Conservation (phyloP, 1,140 invertebrate genomes). For the Atta colombica region DNA sequence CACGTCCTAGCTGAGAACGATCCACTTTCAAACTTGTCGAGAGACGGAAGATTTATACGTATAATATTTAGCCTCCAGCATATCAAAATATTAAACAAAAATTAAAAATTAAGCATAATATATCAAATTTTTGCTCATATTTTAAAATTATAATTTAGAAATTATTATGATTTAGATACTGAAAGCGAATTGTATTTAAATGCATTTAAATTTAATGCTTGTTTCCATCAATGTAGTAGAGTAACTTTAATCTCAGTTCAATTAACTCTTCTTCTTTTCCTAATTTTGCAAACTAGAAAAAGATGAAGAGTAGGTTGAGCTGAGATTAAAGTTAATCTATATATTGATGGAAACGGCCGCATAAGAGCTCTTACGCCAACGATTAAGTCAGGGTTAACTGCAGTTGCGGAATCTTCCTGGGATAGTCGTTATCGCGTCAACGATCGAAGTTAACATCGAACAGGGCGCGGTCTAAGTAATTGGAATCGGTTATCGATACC, state of each 20-base stretch:
- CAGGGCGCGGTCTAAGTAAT: conserved; percentile 48
- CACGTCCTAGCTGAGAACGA: neutral
- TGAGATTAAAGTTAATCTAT: no score
- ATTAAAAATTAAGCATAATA: conserved; percentile 1
- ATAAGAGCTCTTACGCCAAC: neutral
- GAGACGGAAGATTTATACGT: neutral
- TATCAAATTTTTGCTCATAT: neutral
- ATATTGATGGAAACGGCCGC: no score
- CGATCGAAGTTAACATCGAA: conserved; percentile 42
- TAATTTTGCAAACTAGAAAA: no score
- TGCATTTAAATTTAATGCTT: neutral
- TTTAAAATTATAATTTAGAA: neutral
- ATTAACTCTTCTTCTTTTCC: no score
- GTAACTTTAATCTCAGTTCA: no score
- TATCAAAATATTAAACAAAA: neutral
- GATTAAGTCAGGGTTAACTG: conserved; percentile 32
- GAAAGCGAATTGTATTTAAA: neutral
- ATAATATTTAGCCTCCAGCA: neutral
- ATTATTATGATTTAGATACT: neutral
- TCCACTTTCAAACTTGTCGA: neutral
- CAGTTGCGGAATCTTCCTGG: neutral
- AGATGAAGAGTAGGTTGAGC: no score
- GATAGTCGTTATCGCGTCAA: conserved; percentile 36
- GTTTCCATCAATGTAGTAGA: no score
- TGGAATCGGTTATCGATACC: conserved; percentile 55